Percentiles rank a stretch among this genome's conserved stretches.
Conservation (phyloP, 2,797 vertebrate genomes). For the Periparus ater region DNA sequence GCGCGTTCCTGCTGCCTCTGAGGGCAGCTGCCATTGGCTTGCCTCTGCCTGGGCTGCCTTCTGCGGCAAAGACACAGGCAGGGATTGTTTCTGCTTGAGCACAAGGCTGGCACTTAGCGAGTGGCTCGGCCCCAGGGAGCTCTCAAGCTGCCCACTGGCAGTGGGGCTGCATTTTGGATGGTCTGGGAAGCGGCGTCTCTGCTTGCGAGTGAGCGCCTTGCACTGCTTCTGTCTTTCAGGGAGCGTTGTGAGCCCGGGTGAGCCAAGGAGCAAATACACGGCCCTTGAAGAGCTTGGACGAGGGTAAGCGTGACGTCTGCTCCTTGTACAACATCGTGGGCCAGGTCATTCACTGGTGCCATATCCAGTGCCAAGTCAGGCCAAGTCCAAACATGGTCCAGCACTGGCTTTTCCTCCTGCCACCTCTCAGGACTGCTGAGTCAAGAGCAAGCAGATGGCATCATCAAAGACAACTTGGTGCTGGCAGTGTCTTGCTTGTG, state of each 20-base stretch:
- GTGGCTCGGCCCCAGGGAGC: background rate
- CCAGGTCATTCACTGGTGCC: background rate
- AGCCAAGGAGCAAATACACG: background rate
- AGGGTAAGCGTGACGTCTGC: background rate
- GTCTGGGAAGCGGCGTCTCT: rapidly evolving
- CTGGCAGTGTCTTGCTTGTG: background rate
- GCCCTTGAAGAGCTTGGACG: background rate
- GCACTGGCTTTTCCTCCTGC: background rate
- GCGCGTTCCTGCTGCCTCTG: background rate
- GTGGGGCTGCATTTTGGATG: background rate
- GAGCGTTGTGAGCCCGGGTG: background rate
- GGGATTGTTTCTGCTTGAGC: background rate
- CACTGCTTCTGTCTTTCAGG: background rate
- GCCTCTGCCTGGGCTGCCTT: background rate
- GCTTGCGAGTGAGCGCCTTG: background rate
- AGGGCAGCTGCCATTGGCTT: background rate
- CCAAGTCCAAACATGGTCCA: background rate
- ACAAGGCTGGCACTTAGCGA: no score
- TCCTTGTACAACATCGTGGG: background rate
- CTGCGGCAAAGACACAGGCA: background rate
- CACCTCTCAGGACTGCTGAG: background rate
- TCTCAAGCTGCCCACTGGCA: rapidly evolving
- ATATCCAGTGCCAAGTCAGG: background rate
- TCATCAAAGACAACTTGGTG: background rate
- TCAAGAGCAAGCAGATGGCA: no score